phyloP scores from a whole-genome alignment of 2,113 vertebrate species.

The Nothocercus julius region DNA sequence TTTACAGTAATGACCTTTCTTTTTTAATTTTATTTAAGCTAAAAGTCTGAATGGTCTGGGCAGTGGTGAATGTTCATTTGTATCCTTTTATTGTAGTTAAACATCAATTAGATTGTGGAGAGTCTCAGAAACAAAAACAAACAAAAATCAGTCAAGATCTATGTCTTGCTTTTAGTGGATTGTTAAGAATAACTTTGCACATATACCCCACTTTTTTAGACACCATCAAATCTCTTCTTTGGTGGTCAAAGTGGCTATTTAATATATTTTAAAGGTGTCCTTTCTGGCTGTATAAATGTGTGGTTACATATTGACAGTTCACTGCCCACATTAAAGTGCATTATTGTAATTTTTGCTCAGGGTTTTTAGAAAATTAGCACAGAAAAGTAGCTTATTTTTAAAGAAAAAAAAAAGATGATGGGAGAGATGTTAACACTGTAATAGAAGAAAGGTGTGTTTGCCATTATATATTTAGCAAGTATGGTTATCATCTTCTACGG shows the following conservation, averaged over 20 bases:
- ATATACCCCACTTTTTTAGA: slow-evolving; percentile 76
- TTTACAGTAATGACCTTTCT: slow-evolving; percentile 81
- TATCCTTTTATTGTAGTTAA: slow-evolving; percentile 80
- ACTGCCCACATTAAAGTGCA: slow-evolving; percentile 96
- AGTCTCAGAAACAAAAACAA: slow-evolving; percentile 72
- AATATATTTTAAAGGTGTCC: slow-evolving; percentile 81
- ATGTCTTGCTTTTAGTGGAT: slow-evolving; percentile 82
- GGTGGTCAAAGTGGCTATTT: slow-evolving; percentile 78
- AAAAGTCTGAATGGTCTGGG: slow-evolving; percentile 88
- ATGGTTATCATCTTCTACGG: slow-evolving; percentile 83
- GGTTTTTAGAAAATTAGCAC: slow-evolving; percentile 92
- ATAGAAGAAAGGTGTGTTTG: slow-evolving; percentile 82
- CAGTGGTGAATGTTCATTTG: slow-evolving; percentile 95
- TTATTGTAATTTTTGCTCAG: slow-evolving; percentile 97
- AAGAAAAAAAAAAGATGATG: slow-evolving; percentile 80
- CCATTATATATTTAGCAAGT: slow-evolving; percentile 84
- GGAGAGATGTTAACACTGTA: slow-evolving; percentile 86
- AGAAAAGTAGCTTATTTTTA: slow-evolving; percentile 88
- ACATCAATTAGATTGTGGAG: slow-evolving; percentile 80
- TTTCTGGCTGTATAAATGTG: slow-evolving; percentile 81
- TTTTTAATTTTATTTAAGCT: slow-evolving; percentile 78
- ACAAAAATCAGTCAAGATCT: slow-evolving; percentile 78
- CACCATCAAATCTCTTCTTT: slow-evolving; percentile 72
- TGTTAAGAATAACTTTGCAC: slow-evolving; percentile 84
- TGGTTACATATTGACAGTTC: slow-evolving; percentile 89